phyloP scores from a whole-genome alignment of 2,797 vertebrate genomes.

The Gobio occitaniae region DNA sequence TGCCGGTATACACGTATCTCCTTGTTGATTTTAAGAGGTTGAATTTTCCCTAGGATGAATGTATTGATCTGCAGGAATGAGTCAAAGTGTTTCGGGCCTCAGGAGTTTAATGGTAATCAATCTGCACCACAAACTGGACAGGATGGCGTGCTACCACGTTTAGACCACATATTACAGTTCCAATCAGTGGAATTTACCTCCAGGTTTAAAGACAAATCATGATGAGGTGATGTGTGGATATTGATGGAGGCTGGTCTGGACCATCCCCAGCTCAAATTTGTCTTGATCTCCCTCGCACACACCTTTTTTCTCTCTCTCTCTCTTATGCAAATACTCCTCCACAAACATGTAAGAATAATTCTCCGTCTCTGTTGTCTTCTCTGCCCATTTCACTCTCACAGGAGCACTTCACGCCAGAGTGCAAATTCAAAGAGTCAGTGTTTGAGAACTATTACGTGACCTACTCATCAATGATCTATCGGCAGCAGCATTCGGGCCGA shows the following conservation, averaged over 20 bases:
- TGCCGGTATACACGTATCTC: slow-evolving; percentile 7
- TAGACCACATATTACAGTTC: slow-evolving; percentile 13
- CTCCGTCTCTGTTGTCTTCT: slow-evolving; percentile 44
- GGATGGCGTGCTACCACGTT: slow-evolving; percentile 9
- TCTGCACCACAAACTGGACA: slow-evolving; percentile 17
- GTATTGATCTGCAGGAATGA: slow-evolving; percentile 53
- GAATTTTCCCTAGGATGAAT: slow-evolving; percentile 39
- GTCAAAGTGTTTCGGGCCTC: slow-evolving; percentile 34
- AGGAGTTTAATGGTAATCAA: slow-evolving; percentile 52
- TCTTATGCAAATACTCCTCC: slow-evolving; percentile 14
- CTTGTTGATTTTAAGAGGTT: slow-evolving; percentile 31
- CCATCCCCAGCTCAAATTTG: slow-evolving; percentile 6
- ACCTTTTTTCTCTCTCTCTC: neutral
- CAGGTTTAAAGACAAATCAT: slow-evolving; percentile 28
- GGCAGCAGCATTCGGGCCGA: slow-evolving; percentile 95
- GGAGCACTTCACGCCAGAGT: slow-evolving; percentile 99
- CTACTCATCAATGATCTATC: slow-evolving; percentile 98
- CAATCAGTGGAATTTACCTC: slow-evolving; percentile 31
- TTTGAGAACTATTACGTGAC: slow-evolving; percentile 99
- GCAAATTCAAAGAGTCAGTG: slow-evolving; percentile 99
- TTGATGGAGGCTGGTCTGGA: neutral
- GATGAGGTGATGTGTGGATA: slow-evolving; percentile 15
- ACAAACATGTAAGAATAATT: slow-evolving; percentile 18
- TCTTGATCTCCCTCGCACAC: neutral
- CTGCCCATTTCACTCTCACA: slow-evolving; percentile 65